Conservation (phyloP, 2,113 vertebrate genomes). For the Urocitellus parryii region DNA sequence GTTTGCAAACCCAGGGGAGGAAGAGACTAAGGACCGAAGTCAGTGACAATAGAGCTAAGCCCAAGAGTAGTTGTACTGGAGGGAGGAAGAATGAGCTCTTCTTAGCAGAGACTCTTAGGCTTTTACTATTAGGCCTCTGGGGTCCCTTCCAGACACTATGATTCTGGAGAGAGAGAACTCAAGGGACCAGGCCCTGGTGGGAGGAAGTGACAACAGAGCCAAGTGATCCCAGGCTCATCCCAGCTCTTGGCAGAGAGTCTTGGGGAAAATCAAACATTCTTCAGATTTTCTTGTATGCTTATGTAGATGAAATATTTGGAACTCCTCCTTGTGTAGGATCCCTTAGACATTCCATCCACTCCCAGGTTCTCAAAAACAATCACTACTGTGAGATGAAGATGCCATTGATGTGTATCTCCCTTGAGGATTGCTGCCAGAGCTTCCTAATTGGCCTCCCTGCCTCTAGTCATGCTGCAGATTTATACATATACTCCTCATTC, state of each 20-base stretch:
- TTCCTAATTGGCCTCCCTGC: background rate
- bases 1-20: background rate
- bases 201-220: background rate
- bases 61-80: background rate
- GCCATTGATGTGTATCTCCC: background rate
- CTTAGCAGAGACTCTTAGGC: background rate
- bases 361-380: background rate
- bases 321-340: background rate
- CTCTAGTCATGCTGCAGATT: background rate
- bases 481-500: background rate
- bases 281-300: background rate
- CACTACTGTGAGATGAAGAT: background rate
- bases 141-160: background rate
- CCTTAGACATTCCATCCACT: background rate
- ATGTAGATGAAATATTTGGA: background rate
- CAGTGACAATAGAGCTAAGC: background rate
- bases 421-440: background rate
- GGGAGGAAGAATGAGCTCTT: background rate
- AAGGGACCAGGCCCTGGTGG: background rate
- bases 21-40: background rate
- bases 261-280: constrained; percentile 14
- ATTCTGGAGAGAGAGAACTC: background rate
- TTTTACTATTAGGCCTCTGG: background rate
- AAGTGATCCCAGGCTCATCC: background rate
- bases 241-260: background rate